phyloP scores from a whole-genome alignment of 2,888 invertebrate species.

The Platypus cylindrus region DNA sequence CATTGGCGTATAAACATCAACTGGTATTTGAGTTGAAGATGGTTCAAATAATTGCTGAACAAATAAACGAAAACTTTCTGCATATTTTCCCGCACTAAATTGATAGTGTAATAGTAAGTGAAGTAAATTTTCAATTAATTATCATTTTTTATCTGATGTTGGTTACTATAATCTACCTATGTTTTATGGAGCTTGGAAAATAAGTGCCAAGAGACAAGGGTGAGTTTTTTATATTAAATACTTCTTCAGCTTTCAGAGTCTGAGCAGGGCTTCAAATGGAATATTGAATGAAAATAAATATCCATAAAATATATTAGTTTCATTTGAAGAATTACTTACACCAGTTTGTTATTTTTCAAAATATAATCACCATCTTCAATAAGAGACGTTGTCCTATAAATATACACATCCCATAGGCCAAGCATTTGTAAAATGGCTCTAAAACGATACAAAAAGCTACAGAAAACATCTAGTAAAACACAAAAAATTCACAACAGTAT shows the following conservation, averaged over 20 bases:
- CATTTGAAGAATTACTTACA: background rate
- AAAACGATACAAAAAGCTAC: too few relatives aligned
- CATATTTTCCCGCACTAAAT: constrained; percentile 11
- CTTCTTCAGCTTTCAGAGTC: constrained; percentile 2
- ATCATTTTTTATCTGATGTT: too few relatives aligned
- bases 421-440: constrained; percentile 9
- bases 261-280: too few relatives aligned
- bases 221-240: too few relatives aligned
- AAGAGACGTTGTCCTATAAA: constrained; percentile 3
- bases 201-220: constrained; percentile 9
- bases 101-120: constrained; percentile 7
- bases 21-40: constrained; percentile 10
- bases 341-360: constrained; percentile 3
- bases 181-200: constrained; percentile 8
- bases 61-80: constrained; percentile 9
- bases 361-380: constrained; percentile 9
- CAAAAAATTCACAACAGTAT: too few relatives aligned
- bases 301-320: background rate
- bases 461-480: too few relatives aligned
- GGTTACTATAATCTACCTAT: too few relatives aligned
- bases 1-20: constrained; percentile 15
- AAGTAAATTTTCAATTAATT: too few relatives aligned
- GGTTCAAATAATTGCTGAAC: constrained; percentile 12
- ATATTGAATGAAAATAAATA: constrained; percentile 1
- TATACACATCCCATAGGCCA: constrained; percentile 10